Evolutionary conservation across 2,113 vertebrate genomes (phyloP), one percentile per base, ranked within the genome.

Genomic region (Muntiacus muntjak): DNA sequence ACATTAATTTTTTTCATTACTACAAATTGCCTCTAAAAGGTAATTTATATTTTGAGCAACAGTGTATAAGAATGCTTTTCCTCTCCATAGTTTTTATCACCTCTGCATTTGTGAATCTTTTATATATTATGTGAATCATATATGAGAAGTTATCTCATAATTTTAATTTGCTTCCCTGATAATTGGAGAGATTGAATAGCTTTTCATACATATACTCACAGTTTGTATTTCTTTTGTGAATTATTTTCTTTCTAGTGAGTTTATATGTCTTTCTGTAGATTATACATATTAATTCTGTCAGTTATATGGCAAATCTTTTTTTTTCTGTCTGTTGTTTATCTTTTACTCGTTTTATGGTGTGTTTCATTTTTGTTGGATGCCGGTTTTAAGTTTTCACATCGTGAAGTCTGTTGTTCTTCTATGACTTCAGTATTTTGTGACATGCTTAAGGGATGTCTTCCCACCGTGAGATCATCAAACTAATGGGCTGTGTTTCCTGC

Each of bases 81-180:
- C 30, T 54, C 25, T 52, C 45, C 23, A 89, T 81, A 86, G 96
- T 55, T 8, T 91, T 91, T 1, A 88, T 52, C 33, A 33, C 16
- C 16, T 78, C n/a, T 93, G 21, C 45, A 76, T 60, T 52, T 96
- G 71, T 52, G 14, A 87, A 33, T 93, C 43, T 45, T 95, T 14
- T 25, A 47, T 19, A 55, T 78, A 43, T 92, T 89, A 92, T 96
- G 67, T 87, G 45, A 93, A n/a, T 82, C n/a, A 83, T 94, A 50
- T 62, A 26, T 82, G n/a, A 64, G 78, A 83, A 84, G 86, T 40
- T n/a, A 4, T 87, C 30, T 85, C n/a, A 78, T 87, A 94, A 30
- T 96, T 90, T 91, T 92, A 87, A 85, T 36, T 83, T 91, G 45
- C 30, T 54, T 84, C 86, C 17, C 16, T 97, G 67, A 82, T 83